phyloP scores from a whole-genome alignment of 2,888 invertebrate genomes.

The Crepidodera aurea region DNA sequence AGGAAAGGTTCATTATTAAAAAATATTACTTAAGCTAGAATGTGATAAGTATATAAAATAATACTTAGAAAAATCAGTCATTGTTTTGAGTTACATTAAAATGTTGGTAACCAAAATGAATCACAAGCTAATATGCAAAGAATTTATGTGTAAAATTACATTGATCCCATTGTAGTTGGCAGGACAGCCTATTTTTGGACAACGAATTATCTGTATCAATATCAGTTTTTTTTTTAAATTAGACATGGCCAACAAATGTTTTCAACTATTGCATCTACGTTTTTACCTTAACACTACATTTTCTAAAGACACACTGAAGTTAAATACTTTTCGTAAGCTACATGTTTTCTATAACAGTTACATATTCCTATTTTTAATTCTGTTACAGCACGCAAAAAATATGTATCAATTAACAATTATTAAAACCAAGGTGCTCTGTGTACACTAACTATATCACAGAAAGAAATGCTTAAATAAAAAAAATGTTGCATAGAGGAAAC shows the following conservation, averaged over 20 bases:
- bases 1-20: too few relatives aligned
- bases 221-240: conserved; percentile 41
- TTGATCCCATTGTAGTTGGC: conserved; percentile 1
- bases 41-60: conserved; percentile 5
- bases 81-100: background rate
- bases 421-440: conserved; percentile 43
- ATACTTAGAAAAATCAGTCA: conserved; percentile 14
- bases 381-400: conserved; percentile 45
- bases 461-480: conserved; percentile 51
- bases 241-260: conserved; percentile 29
- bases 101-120: background rate
- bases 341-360: conserved; percentile 48
- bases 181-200: background rate
- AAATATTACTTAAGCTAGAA: background rate
- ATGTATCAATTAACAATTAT: conserved; percentile 32
- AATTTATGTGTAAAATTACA: conserved; percentile 1
- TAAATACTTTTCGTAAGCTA: conserved; percentile 53
- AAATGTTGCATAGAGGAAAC: conserved; percentile 32
- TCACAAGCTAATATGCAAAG: background rate
- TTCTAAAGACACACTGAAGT: conserved; percentile 55
- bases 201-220: conserved; percentile 31
- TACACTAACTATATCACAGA: conserved; percentile 53
- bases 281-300: conserved; percentile 43
- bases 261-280: conserved; percentile 35
- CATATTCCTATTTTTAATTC: conserved; percentile 43